A percentile compares a stretch with the other conserved stretches of the same genome.
Conservation (phyloP, 2,888 invertebrate species). For the Himalopsyche japonica region DNA sequence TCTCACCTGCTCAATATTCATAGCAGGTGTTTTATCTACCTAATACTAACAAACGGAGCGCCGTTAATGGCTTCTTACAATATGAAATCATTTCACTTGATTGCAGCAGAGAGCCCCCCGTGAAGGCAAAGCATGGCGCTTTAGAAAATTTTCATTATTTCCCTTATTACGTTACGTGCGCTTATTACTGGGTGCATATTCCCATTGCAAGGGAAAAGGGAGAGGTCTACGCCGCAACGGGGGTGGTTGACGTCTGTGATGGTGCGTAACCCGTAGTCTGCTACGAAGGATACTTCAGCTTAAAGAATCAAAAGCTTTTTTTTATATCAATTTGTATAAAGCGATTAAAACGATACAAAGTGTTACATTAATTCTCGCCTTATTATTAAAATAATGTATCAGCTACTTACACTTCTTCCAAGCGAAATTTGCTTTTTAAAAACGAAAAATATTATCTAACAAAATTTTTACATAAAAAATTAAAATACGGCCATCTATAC, state of each 20-base stretch:
- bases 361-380: no score
- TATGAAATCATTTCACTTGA: constrained; percentile 25
- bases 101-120: constrained; percentile 20
- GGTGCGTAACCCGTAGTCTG: not conserved
- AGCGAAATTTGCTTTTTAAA: no score
- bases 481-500: no score
- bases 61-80: constrained; percentile 6
- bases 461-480: no score
- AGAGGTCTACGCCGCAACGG: not conserved
- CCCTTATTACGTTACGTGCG: constrained; percentile 29
- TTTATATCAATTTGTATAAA: not conserved
- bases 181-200: not conserved
- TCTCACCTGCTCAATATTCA: not conserved
- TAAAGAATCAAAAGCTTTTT: not conserved
- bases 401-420: no score
- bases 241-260: not conserved
- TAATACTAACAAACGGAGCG: constrained; percentile 1
- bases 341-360: no score
- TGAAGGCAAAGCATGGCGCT: not conserved
- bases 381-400: no score
- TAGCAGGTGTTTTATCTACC: constrained; percentile 11
- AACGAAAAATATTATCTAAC: no score
- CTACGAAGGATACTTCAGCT: not conserved
- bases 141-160: constrained; percentile 36
- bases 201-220: not conserved